phyloP scores from a whole-genome alignment of 1,140 invertebrate genomes.

The Rhysida immarginata region DNA sequence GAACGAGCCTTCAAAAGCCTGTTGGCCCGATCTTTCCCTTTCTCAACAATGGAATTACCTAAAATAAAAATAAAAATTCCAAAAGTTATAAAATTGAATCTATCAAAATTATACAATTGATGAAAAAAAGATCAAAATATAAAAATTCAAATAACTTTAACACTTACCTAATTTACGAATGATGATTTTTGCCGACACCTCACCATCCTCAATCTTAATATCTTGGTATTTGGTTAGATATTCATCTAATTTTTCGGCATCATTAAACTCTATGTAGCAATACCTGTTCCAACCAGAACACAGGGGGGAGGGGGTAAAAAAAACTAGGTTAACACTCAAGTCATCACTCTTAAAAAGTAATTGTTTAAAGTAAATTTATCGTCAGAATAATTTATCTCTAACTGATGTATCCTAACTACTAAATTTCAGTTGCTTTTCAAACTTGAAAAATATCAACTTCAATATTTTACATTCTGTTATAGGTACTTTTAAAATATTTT shows the following conservation, averaged over 20 bases:
- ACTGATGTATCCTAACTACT: no score
- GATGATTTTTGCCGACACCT: constrained; percentile 3
- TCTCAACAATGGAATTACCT: neutral
- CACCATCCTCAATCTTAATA: constrained; percentile 5
- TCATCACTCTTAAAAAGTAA: no score
- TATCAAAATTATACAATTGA: neutral
- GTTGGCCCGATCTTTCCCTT: neutral
- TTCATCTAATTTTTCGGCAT: constrained; percentile 3
- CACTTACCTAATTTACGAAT: constrained; percentile 4
- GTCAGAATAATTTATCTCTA: no score
- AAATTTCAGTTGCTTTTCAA: no score
- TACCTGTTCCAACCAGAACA: neutral
- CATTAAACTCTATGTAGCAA: constrained; percentile 5
- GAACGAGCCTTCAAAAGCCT: neutral
- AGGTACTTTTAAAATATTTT: no score
- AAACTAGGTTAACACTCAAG: no score
- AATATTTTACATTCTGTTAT: no score
- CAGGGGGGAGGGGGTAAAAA: no score
- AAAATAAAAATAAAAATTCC: neutral
- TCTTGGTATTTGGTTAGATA: constrained; percentile 6
- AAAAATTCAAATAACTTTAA: no score
- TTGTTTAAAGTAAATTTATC: no score
- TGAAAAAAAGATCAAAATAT: neutral
- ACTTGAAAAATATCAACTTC: no score
- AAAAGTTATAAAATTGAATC: neutral